A percentile compares a stretch with the other conserved stretches of the same genome.
These are phyloP conservation scores for Zaprionus bogoriensis DNA, from an alignment of 2,888 invertebrate species.

Conservation along the genomic window DNA sequence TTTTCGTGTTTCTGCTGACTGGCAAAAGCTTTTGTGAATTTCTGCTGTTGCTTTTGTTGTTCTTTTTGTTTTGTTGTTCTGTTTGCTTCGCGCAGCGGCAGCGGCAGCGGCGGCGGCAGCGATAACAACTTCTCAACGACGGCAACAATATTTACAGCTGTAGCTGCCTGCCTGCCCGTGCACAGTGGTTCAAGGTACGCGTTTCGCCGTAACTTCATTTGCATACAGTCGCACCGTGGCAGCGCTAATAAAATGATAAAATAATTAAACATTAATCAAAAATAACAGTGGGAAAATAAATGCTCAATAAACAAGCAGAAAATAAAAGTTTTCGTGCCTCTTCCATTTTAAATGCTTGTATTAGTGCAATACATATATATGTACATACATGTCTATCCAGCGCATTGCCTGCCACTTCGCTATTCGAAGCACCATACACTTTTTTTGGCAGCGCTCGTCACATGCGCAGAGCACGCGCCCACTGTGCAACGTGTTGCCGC, in stretches of 20 bases:
- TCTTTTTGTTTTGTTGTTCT: constrained; percentile 6
- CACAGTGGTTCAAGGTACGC: constrained; percentile 63
- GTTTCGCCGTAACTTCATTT: no score
- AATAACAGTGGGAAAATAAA: not conserved
- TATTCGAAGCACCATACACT: constrained; percentile 39
- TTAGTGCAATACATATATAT: not conserved
- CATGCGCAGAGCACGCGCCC: constrained; percentile 64
- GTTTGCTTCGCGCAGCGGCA: constrained; percentile 51
- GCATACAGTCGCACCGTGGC: no score
- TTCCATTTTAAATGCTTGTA: no score
- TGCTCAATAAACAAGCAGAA: not conserved
- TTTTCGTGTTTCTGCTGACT: constrained; percentile 65
- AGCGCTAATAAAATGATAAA: no score
- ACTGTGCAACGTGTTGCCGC: constrained; percentile 77
- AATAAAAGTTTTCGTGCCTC: no score
- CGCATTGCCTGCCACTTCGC: constrained; percentile 59
- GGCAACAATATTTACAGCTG: constrained; percentile 77
- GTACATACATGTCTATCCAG: constrained; percentile 42
- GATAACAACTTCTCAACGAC: constrained; percentile 76
- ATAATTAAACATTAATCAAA: not conserved
- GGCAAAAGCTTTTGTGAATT: constrained; percentile 51
- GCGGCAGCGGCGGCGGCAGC: constrained; percentile 55
- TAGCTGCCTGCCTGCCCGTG: constrained; percentile 50
- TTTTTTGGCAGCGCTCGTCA: constrained; percentile 58
- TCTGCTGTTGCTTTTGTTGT: constrained; percentile 41